phyloP scores from a whole-genome alignment of 92 coral and sea anemone genomes.

The Plumapathes pennacea region DNA sequence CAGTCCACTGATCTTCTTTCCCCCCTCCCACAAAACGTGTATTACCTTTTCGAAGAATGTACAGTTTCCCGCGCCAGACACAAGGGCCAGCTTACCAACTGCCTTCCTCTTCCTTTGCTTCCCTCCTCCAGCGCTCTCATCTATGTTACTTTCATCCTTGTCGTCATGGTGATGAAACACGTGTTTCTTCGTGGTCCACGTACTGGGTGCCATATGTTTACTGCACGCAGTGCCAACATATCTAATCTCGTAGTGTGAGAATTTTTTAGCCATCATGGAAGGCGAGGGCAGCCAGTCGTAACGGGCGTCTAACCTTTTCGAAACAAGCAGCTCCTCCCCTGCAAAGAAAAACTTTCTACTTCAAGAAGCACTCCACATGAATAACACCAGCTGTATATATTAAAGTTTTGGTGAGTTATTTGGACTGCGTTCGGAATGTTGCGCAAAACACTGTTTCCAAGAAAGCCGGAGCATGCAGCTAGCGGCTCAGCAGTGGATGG shows the following conservation, averaged over 20 bases:
- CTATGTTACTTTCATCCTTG: background rate
- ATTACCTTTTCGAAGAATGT: slow-evolving; percentile 77
- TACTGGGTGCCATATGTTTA: background rate
- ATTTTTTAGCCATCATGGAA: slow-evolving; percentile 47
- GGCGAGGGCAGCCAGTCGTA: slow-evolving; percentile 98
- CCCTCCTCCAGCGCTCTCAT: background rate
- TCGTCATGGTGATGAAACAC: slow-evolving; percentile 1
- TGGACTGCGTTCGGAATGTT: background rate
- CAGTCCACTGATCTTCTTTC: no score
- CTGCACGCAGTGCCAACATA: slow-evolving; percentile 79
- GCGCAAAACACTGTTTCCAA: background rate
- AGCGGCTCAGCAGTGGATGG: no score
- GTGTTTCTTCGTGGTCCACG: background rate
- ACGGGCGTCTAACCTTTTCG: slow-evolving; percentile 84
- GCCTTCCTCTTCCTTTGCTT: slow-evolving; percentile 29
- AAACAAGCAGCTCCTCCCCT: slow-evolving; percentile 79
- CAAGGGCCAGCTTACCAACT: slow-evolving; percentile 68
- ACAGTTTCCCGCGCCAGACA: slow-evolving; percentile 74
- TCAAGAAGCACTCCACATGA: background rate
- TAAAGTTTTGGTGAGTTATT: no score
- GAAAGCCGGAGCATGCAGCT: no score
- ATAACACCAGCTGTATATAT: no score
- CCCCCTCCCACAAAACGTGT: background rate
- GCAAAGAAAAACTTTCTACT: background rate
- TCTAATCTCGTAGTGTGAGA: slow-evolving; percentile 32